phyloP scores from a whole-genome alignment of 92 coral and sea anemone species.

The Epizoanthus rinbou region DNA sequence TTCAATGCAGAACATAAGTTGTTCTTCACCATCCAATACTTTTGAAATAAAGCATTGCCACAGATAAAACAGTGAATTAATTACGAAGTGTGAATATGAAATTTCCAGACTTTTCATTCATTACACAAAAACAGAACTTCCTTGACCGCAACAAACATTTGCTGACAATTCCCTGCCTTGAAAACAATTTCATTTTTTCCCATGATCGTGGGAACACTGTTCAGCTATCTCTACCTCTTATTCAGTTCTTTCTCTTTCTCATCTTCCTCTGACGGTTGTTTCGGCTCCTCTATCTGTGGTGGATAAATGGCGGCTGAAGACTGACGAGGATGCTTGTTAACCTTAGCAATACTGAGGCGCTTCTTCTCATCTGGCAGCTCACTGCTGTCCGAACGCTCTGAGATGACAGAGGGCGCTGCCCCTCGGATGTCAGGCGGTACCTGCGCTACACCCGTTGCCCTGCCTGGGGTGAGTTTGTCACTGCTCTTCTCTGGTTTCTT shows the following conservation, averaged over 20 bases:
- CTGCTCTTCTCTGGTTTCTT: conserved; percentile 91
- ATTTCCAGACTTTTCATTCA: too few relatives aligned
- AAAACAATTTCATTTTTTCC: too few relatives aligned
- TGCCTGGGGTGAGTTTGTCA: conserved; percentile 85
- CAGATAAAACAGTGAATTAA: too few relatives aligned
- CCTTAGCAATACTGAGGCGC: conserved; percentile 73
- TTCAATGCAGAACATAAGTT: too few relatives aligned
- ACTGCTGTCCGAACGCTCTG: conserved; percentile 97
- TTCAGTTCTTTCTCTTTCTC: conserved; percentile 87
- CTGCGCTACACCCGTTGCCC: conserved; percentile 75
- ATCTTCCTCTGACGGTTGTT: conserved; percentile 81
- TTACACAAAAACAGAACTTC: too few relatives aligned
- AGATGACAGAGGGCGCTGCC: conserved; percentile 94
- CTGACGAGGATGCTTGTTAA: conserved; percentile 69
- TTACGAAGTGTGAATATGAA: too few relatives aligned
- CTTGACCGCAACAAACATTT: neutral
- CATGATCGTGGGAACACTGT: too few relatives aligned
- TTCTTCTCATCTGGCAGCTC: conserved; percentile 87
- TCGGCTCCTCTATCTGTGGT: conserved; percentile 65
- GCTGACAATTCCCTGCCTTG: neutral
- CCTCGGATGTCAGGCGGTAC: conserved; percentile 71
- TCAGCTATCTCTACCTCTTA: conserved; percentile 66
- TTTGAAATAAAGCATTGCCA: too few relatives aligned
- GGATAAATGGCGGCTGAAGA: conserved; percentile 75
- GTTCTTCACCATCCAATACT: too few relatives aligned